Base-by-base conservation (phyloP, 2,797 vertebrate genomes). In the Hippoglossus hippoglossus region DNA sequence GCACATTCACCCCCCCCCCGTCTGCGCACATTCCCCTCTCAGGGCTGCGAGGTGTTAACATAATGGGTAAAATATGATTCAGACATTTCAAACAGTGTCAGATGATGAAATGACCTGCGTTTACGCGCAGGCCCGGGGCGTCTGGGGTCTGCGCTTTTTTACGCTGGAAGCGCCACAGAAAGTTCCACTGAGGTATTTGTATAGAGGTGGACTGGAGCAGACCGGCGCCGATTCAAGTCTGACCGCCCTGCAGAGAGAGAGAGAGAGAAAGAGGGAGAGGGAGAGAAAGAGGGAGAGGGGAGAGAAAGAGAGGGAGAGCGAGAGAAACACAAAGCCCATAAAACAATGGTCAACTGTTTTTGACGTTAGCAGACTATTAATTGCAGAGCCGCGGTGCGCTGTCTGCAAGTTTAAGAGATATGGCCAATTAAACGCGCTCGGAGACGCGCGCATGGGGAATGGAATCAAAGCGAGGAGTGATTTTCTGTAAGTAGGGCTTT, bases 301-400 rank as follows among this genome's bases (percentile, higher is more conserved):
- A 51, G 16, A 41, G 26, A 53, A 11, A 16, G 26, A 46, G 31
- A 31, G 3, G 44, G 22, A 47, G 56, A 58, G 66, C 22, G 56
- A 41, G 59, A 55, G 61, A 49, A 85, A 84, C 79, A 89, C 82
- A 88, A 91, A 90, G 86, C 87, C 84, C 53, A 83, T 87, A 91
- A 94, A 93, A 93, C 89, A 93, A 93, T 91, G 90, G 86, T 79
- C 90, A 91, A 92, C 86, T 91, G 92, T 91, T 93, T 90, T 87
- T 93, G 88, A 92, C 89, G 90, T 92, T 90, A 90, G 87, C 86
- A 88, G 91, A 92, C 90, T 91, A 86, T 94, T 94, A 94, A 93
- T 93, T 93, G 90, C 91, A 89, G 82, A 80, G 85, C 83, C 15
- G 73, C 80, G 78, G 91, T 86, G 83, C 18, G 73, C 81, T 79